phyloP scores from a whole-genome alignment of 2,797 vertebrate genomes.

The Sebastes kiyomatsui region DNA sequence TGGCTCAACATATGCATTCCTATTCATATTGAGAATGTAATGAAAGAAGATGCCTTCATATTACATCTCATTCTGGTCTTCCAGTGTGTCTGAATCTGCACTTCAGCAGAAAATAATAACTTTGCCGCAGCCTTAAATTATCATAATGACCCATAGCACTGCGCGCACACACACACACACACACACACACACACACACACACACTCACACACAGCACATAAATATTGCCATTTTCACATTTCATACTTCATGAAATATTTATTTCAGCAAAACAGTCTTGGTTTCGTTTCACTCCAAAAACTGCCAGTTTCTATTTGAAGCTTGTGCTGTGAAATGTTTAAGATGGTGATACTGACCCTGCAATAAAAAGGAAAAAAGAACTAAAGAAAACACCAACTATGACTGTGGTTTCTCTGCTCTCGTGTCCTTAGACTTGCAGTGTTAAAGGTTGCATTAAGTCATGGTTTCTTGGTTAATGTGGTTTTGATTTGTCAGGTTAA shows the following conservation, averaged over 20 bases:
- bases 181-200: neutral
- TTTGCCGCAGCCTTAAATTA: conserved; percentile 60
- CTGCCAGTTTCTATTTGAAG: conserved; percentile 66
- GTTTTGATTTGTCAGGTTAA: conserved; percentile 37
- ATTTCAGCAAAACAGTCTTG: conserved; percentile 59
- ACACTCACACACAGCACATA: conserved; percentile 25
- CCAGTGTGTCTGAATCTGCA: conserved; percentile 62
- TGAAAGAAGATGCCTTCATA: conserved; percentile 56
- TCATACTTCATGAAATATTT: conserved; percentile 65
- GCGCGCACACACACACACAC: neutral
- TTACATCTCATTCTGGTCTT: conserved; percentile 47
- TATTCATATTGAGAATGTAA: conserved; percentile 58
- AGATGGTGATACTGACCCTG: conserved; percentile 47
- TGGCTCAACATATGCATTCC: conserved; percentile 59
- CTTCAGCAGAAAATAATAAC: conserved; percentile 75
- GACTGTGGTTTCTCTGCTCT: conserved; percentile 30
- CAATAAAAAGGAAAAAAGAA: conserved; percentile 10
- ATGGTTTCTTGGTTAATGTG: conserved; percentile 30
- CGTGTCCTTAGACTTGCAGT: neutral
- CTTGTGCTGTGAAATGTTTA: conserved; percentile 50
- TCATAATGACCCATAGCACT: conserved; percentile 58
- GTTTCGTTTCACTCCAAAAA: conserved; percentile 55
- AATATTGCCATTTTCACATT: conserved; percentile 52
- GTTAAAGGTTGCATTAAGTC: conserved; percentile 27
- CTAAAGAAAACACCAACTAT: conserved; percentile 32